phyloP scores from a whole-genome alignment of 2,797 vertebrate genomes.

The Loriculus beryllinus region DNA sequence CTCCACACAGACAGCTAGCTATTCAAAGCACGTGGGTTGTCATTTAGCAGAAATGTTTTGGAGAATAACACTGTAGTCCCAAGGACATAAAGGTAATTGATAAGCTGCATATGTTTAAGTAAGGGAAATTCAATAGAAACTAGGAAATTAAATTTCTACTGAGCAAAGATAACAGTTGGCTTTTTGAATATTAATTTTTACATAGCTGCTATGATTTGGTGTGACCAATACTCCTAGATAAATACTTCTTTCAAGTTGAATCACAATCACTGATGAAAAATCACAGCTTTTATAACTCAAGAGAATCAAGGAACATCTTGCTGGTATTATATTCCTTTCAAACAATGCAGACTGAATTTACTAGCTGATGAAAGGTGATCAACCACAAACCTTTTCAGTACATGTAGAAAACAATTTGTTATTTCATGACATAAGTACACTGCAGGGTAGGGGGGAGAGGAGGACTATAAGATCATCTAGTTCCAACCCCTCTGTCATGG shows the following conservation, averaged over 20 bases:
- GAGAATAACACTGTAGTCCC: background rate
- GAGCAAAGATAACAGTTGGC: background rate
- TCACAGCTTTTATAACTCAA: background rate
- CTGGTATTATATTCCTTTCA: background rate
- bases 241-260: background rate
- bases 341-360: background rate
- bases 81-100: background rate
- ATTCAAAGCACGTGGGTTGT: background rate
- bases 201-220: background rate
- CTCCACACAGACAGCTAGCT: background rate
- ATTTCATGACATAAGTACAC: background rate
- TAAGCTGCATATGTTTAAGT: background rate
- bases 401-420: background rate
- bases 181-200: background rate
- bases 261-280: background rate
- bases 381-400: background rate
- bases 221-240: background rate
- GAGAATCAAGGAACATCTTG: background rate
- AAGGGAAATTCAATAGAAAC: background rate
- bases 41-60: background rate
- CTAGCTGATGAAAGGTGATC: background rate
- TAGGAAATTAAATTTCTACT: background rate
- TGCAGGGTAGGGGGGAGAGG: rapidly evolving
- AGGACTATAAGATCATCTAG: no score
- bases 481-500: no score